Evolutionary conservation across 2,797 vertebrate genomes (phyloP).

Genomic region (Botia kubotai): DNA sequence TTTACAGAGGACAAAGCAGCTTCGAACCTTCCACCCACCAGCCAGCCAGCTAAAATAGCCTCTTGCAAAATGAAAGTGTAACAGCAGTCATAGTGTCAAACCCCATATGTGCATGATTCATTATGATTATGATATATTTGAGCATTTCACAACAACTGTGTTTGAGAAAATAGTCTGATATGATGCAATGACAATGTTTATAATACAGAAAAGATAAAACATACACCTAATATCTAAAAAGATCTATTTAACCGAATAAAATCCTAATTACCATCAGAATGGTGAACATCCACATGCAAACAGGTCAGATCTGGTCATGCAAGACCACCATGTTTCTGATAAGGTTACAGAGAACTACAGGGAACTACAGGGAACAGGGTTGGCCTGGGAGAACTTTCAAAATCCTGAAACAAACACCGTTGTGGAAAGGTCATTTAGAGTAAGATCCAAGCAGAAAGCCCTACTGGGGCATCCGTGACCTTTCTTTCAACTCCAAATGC

Average conservation of each 20-base stretch:
- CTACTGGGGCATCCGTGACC: conserved; percentile 57
- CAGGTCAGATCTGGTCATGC: conserved; percentile 10
- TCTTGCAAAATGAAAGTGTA: neutral
- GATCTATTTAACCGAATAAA: too few species aligned
- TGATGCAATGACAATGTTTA: neutral
- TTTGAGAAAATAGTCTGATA: neutral
- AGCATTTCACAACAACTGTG: neutral
- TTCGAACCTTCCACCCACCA: conserved; percentile 14
- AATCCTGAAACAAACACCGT: conserved; percentile 49
- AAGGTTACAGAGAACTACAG: conserved; percentile 46
- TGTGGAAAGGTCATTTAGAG: conserved; percentile 60
- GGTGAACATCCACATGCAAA: neutral
- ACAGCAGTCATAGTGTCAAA: conserved; percentile 15
- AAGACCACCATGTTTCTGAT: conserved; percentile 26
- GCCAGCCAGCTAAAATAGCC: neutral
- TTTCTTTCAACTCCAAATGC: conserved; percentile 69
- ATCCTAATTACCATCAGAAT: neutral
- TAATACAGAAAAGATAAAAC: neutral
- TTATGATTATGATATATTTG: neutral
- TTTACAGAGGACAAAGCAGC: conserved; percentile 27
- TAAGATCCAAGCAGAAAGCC: conserved; percentile 57
- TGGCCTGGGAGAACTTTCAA: conserved; percentile 45
- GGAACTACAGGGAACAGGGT: conserved; percentile 20
- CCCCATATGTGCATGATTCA: neutral
- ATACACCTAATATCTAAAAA: neutral